Conservation (phyloP, 2,797 vertebrate genomes). For the Varecia variegata region DNA sequence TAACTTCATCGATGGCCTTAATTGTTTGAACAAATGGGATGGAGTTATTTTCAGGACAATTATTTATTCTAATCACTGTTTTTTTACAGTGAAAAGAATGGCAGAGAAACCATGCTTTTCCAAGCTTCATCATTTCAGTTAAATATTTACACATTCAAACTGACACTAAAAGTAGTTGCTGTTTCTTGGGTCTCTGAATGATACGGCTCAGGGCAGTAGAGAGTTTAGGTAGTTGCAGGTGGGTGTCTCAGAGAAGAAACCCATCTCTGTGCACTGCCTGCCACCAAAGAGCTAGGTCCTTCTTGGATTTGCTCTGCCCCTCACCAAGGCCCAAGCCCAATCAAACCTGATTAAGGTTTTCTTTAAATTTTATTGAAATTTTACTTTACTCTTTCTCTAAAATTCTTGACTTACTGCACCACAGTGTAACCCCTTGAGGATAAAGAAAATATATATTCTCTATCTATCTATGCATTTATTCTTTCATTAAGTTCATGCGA, state of each 20-base stretch:
- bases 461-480: not conserved
- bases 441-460: not conserved
- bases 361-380: not conserved
- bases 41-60: slow-evolving; percentile 57
- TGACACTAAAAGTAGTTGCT: not conserved
- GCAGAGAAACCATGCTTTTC: not conserved
- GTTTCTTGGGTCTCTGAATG: slow-evolving; percentile 32
- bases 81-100: not conserved
- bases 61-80: slow-evolving; percentile 34
- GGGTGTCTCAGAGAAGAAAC: slow-evolving; percentile 45
- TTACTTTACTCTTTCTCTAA: not conserved
- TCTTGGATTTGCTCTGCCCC: slow-evolving; percentile 58
- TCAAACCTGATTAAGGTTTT: not conserved
- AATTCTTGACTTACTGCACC: not conserved
- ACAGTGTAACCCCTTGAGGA: not conserved
- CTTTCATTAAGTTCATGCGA: not conserved
- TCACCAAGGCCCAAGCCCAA: slow-evolving; percentile 33
- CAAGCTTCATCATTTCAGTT: not conserved
- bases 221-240: not conserved
- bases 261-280: slow-evolving; percentile 30
- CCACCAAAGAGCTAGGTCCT: slow-evolving; percentile 30
- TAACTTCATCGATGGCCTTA: not conserved
- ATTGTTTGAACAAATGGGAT: slow-evolving; percentile 44
- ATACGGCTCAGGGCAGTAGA: slow-evolving; percentile 10
- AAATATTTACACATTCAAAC: slow-evolving; percentile 31